These are phyloP conservation scores for Oncopeltus fasciatus DNA, from an alignment of 1,140 invertebrate species.

Conservation along the genomic window DNA sequence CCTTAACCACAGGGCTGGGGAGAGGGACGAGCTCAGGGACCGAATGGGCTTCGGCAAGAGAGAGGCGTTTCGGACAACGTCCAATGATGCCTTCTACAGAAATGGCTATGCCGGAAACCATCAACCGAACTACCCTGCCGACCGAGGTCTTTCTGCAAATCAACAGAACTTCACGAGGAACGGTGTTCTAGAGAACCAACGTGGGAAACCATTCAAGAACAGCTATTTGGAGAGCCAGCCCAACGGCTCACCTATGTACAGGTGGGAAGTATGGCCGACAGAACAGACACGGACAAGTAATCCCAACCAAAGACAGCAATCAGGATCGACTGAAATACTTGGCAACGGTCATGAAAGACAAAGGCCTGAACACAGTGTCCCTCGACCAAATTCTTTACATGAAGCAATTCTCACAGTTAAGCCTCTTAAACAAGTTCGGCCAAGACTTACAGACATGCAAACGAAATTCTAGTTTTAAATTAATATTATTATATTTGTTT, in stretches of 20 bases:
- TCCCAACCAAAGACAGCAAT: too few relatives aligned
- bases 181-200: background rate
- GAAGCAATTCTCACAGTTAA: background rate
- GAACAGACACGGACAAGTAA: too few relatives aligned
- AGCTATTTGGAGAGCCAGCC: too few relatives aligned
- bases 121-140: too few relatives aligned
- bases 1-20: background rate
- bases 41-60: background rate
- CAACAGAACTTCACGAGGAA: background rate
- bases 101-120: background rate
- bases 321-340: too few relatives aligned
- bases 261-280: too few relatives aligned
- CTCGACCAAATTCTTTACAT: background rate
- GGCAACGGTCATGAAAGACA: background rate
- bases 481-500: too few relatives aligned
- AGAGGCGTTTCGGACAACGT: background rate
- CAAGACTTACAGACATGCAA: background rate
- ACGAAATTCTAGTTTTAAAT: too few relatives aligned
- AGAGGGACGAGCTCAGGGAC: background rate
- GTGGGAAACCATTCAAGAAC: too few relatives aligned
- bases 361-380: background rate
- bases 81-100: background rate
- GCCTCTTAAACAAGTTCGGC: background rate
- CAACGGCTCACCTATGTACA: too few relatives aligned
- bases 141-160: too few relatives aligned